Base-by-base conservation (phyloP, 2,888 invertebrate genomes). In the Druceiella hillmani region DNA sequence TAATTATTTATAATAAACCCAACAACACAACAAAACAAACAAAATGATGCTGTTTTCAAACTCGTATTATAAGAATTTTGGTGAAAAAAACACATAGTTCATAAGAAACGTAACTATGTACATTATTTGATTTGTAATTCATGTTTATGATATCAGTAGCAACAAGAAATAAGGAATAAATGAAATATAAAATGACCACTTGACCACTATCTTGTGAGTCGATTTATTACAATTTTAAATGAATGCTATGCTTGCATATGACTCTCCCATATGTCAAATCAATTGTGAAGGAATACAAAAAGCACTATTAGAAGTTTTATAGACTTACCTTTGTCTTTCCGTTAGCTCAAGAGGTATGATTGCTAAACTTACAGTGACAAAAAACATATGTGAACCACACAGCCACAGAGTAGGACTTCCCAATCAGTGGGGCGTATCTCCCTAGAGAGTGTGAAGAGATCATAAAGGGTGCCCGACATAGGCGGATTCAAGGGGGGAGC, bases 221-320 rank as follows among this genome's bases (percentile, higher is more conserved):
- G 26, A 26, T 26, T 26, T 26, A 26, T 26, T 26, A 12, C n/a
- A 26, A 26, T 26, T 4, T 26, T 26, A 26, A 26, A 26, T 10
- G 26, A 26, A 26, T 26, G 10, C n/a, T 26, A 26, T 9, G 26
- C 26, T 26, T 26, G 26, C 4, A 5, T 26, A 22, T 11, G 12
- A 26, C 26, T 26, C 12, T 26, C 12, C 12, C 12, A 10, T 26
- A 26, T 4, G 4, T 26, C 26, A 26, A 26, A 26, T 9, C 26
- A 26, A 26, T 26, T 26, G 26, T 26, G 10, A 26, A 26, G 26
- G n/a, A 26, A 26, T 12, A 26, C 26, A 26, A 26, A 26, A 26
- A 5, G n/a, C 26, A 26, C 26, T 26, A 26, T 26, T 26, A 26
- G 12, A 26, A 26, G 26, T 26, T 26, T 26, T 26, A 26, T 26